Evolutionary conservation across 2,888 invertebrate genomes (phyloP).

Genomic region (Clepsis dumicolana): DNA sequence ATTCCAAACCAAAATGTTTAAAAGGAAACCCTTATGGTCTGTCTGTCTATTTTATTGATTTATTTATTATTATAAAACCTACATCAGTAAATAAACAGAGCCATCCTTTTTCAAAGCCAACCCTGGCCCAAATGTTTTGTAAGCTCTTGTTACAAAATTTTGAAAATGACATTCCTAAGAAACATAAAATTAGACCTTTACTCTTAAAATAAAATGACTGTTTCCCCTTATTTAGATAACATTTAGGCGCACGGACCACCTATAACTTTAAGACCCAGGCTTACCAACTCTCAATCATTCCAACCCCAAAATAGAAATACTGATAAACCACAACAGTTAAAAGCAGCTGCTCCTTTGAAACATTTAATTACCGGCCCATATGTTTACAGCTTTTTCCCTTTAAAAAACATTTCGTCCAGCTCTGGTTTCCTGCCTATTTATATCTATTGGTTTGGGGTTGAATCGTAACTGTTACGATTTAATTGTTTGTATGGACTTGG

Average conservation of each 20-base stretch:
- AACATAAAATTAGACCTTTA: neutral
- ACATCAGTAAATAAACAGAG: neutral
- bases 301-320: conserved; percentile 48
- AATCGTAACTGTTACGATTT: conserved; percentile 15
- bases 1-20: too few species aligned
- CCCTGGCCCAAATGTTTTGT: neutral
- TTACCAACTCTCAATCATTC: conserved; percentile 45
- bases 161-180: neutral
- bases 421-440: conserved; percentile 41
- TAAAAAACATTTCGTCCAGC: conserved; percentile 42
- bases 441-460: conserved; percentile 32
- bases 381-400: conserved; percentile 51
- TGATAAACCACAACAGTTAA: conserved; percentile 54
- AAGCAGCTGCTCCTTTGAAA: conserved; percentile 51
- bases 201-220: neutral
- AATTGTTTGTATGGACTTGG: neutral
- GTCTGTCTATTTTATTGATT: too few species aligned
- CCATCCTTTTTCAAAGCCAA: neutral
- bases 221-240: conserved; percentile 31
- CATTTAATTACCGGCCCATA: conserved; percentile 56
- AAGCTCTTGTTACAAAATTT: neutral
- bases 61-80: neutral
- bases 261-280: conserved; percentile 18
- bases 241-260: conserved; percentile 31
- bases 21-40: too few species aligned